Evolutionary conservation across 2,113 vertebrate species (phyloP), one percentile per base, ranked within the genome.

Genomic region (Pseudorectes ferrugineus): DNA sequence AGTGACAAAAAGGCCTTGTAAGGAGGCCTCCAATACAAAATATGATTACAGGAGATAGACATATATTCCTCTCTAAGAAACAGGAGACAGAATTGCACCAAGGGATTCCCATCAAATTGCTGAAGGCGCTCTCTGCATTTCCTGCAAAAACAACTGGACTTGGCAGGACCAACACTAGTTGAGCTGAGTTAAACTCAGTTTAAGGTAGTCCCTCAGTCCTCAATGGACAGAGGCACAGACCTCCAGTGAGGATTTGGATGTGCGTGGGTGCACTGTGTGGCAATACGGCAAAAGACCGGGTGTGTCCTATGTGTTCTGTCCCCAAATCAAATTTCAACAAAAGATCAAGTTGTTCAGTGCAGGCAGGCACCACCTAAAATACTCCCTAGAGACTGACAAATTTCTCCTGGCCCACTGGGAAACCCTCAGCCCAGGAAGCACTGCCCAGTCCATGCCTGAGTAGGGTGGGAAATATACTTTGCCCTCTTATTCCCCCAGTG

Each of bases 261-360:
- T 31, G 19, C 10, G 14, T 23, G 10, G n/a, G 28, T 22, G 25
- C 42, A 21, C 18, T 19, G 2, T 0, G 2, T 5, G 14, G 31
- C 33, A 66, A 57, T 16, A 11, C 0, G 1, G 24, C 8, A 57
- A 45, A 82, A 84, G 16, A 59, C 7, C 29, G 12, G 4, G 5
- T 5, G 1, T 0, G 0, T 23, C 3, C 5, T 0, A 9, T 2
- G 5, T 5, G 10, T 4, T 62, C 40, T 85, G 22, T 42, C n/a
- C 38, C 31, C 20, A 55, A 12, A 26, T 13, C 24, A 51, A 68
- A 82, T n/a, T 68, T 54, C 66, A 89, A 11, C 38, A 59, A 26
- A 58, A 63, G 12, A 58, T 23, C 20, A 17, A 78, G 25, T 9
- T 62, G 38, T 68, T 59, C 48, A 48, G 6, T 2, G 10, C 7